Base-by-base conservation (phyloP, 2,888 invertebrate species). In the Phengaris arion region DNA sequence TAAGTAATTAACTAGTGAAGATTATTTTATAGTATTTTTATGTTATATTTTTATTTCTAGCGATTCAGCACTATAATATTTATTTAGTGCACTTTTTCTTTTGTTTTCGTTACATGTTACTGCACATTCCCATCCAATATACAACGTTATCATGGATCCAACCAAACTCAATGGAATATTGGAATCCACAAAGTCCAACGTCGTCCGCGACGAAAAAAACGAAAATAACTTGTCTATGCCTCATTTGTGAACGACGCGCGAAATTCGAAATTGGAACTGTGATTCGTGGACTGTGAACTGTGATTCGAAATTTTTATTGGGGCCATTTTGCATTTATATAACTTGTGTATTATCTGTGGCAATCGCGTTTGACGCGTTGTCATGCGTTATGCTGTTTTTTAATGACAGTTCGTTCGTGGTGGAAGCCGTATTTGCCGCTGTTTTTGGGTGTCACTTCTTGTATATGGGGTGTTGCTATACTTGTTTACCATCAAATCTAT, bases 371-470 rank as follows among this genome's bases (percentile, higher is more conserved):
- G 82, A 89, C 88, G 87, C 86, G 84, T 81, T 86, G 35, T 35
- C 35, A 35, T 35, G 87, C 87, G 83, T 88, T 89, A 89, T 89
- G 87, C 84, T 88, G 81, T 80, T 76, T 69, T 78, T 81, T 77
- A 68, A 79, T 79, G 69, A 86, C 87, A 95, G 95, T 95, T 94
- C 94, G 94, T 82, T 85, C 83, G 77, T 93, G 95, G 92, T 93
- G 95, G 89, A 93, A 94, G 87, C 94, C 94, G 85, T 95, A 95
- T 84, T 90, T 97, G 94, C 97, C 97, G 85, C 94, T 97, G 91
- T 96, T 97, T 95, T 96, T 97, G 94, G 97, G 98, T 91, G 96
- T 97, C 89, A 97, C 97, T 87, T 97, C 97, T 89, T 97, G 97
- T 94, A 94, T 98, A 92, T 97, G 97, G 97, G 97, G 97, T 89